Base-by-base conservation (phyloP, 2,797 vertebrate genomes). In the Gymnocypris eckloni region DNA sequence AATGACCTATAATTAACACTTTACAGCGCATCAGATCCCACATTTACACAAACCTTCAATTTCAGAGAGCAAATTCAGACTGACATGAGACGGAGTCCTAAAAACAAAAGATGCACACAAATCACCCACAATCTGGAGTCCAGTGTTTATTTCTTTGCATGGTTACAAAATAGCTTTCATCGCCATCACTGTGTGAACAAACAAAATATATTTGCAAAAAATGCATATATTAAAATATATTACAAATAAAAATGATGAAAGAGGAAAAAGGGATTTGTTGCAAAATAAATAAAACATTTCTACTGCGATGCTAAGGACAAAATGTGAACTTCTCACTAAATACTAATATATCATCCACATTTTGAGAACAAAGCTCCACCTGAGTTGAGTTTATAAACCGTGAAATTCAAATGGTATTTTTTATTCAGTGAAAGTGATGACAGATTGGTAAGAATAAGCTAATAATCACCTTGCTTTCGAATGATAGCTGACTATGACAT, bases 61-160 rank as follows among this genome's bases (percentile, higher is more conserved):
- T 85, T 79, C 41, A 64, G 12, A 61, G 37, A 54, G 22, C 41
- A 45, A 79, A 79, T 48, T 71, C 76, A 79, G 77, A 33, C 71
- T 28, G 56, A 64, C 64, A 81, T 77, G 28, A 67, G 61, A n/a
- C 6, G 41, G 75, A 3, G 0, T 37, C 52, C 12, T 56, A n/a
- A 61, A 43, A 15, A 54, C 61, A 54, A 33, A 77, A 84, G n/a
- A 84, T 28, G n/a, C 48, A 72, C 37, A 72, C 9, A 45, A 43
- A 20, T 79, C 22, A 45, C 8, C 2, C 83, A 79, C 50, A 48
- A 54, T n/a, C 37, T 71, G 39, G 20, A 84, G 22, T 85, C 83
- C 83, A 85, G 83, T 85, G 83, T 85, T 85, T 85, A 85, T 85
- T 85, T 50, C 64, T 61, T 79, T 39, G 61, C 37, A 69, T 84